Evolutionary conservation across 2,888 invertebrate species (phyloP).

Genomic region (Temnothorax rugatulus): DNA sequence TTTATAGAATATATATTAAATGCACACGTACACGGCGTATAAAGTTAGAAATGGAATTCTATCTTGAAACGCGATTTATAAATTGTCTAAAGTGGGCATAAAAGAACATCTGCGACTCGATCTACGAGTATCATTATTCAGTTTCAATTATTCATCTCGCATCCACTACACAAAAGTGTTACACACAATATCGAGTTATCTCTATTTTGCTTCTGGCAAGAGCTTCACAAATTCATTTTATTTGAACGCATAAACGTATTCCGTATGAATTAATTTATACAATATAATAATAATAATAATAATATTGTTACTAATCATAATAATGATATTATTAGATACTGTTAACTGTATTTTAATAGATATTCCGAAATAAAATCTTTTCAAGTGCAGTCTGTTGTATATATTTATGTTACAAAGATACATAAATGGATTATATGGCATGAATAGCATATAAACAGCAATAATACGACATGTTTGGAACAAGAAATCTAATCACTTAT

Average conservation of each 20-base stretch:
- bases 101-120: not conserved
- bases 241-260: not conserved
- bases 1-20: not conserved
- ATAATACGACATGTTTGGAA: not conserved
- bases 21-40: no score
- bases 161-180: constrained; percentile 2
- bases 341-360: not conserved
- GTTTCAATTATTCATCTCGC: constrained; percentile 9
- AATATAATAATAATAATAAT: not conserved
- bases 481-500: not conserved
- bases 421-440: not conserved
- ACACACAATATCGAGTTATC: not conserved
- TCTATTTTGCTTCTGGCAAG: constrained; percentile 10
- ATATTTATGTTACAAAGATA: not conserved
- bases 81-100: not conserved
- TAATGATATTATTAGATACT: no score
- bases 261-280: not conserved
- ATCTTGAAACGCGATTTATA: not conserved
- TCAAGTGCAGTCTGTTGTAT: not conserved
- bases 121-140: not conserved
- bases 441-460: not conserved
- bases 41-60: not conserved
- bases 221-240: not conserved
- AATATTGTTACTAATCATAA: no score
- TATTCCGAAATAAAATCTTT: not conserved